phyloP scores from a whole-genome alignment of 2,797 vertebrate genomes.

The Atherinosoma microstoma region DNA sequence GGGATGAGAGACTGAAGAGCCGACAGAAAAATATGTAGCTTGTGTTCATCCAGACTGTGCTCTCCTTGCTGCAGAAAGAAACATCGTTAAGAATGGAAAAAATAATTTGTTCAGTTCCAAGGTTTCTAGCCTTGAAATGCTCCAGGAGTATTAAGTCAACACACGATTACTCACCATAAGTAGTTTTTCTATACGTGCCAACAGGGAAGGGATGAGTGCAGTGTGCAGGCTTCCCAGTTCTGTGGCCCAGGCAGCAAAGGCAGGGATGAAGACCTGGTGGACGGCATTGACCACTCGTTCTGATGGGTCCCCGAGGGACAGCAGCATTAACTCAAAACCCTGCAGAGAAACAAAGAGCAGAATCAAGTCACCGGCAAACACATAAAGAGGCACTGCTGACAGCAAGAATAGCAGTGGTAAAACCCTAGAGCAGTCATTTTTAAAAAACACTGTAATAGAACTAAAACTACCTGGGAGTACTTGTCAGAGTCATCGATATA shows the following conservation, averaged over 20 bases:
- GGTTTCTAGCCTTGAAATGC: slow-evolving; percentile 1
- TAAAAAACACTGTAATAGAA: not conserved
- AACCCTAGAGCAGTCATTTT: not conserved
- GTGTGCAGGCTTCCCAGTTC: slow-evolving; percentile 93
- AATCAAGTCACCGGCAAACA: not conserved
- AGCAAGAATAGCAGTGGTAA: not conserved
- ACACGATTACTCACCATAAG: slow-evolving; percentile 84
- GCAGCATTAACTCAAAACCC: slow-evolving; percentile 96
- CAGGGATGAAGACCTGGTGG: slow-evolving; percentile 98
- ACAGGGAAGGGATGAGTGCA: slow-evolving; percentile 93
- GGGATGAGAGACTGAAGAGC: slow-evolving; percentile 96
- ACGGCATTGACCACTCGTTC: slow-evolving; percentile 95
- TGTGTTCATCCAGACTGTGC: slow-evolving; percentile 94
- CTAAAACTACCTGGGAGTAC: slow-evolving; percentile 89
- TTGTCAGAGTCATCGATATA: slow-evolving; percentile 99
- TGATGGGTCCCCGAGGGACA: slow-evolving; percentile 95
- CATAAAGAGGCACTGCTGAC: not conserved
- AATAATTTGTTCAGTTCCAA: not conserved
- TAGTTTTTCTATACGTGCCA: slow-evolving; percentile 95
- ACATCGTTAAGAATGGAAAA: not conserved
- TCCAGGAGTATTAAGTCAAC: not conserved
- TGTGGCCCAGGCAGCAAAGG: slow-evolving; percentile 97
- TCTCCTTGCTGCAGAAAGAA: slow-evolving; percentile 89
- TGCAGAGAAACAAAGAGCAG: slow-evolving; percentile 71
- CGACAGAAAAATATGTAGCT: slow-evolving; percentile 94